Evolutionary conservation across 2,113 vertebrate species (phyloP).

Genomic region (Lucifuga dentata): DNA sequence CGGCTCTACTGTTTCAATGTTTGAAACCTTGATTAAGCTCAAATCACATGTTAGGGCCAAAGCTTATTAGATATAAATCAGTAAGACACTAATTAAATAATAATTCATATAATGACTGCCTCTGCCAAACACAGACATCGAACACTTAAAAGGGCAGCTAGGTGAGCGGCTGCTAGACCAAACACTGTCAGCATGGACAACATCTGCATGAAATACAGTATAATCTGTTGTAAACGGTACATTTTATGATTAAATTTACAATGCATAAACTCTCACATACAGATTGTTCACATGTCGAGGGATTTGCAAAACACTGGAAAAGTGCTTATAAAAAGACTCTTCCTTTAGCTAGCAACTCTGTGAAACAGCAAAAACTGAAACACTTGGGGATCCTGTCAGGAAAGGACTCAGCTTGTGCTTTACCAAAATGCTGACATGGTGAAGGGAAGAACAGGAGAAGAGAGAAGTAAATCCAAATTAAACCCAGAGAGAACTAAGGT

Average conservation of each 20-base stretch:
- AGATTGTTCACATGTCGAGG: slow-evolving; percentile 1
- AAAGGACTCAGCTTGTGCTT: background rate
- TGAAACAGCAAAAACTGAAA: background rate
- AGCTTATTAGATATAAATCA: slow-evolving; percentile 18
- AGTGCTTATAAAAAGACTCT: slow-evolving; percentile 14
- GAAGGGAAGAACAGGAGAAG: slow-evolving; percentile 6
- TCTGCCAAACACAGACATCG: slow-evolving; percentile 32
- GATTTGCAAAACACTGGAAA: slow-evolving; percentile 14
- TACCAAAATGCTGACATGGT: slow-evolving; percentile 41
- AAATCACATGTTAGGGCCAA: background rate
- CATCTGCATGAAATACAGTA: background rate
- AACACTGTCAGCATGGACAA: slow-evolving; percentile 24
- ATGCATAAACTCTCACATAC: slow-evolving; percentile 5
- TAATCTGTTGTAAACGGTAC: slow-evolving; percentile 11
- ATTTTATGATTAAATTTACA: too few species aligned
- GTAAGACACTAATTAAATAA: slow-evolving; percentile 12
- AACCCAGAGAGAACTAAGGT: slow-evolving; percentile 24
- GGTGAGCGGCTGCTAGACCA: background rate
- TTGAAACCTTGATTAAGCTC: background rate
- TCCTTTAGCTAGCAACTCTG: background rate
- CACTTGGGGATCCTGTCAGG: background rate
- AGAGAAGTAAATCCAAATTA: slow-evolving; percentile 8
- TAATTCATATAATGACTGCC: slow-evolving; percentile 18
- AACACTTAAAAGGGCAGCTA: slow-evolving; percentile 18
- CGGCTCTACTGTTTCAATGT: too few species aligned